phyloP scores from a whole-genome alignment of 1,140 invertebrate species.

The Odontomachus brunneus region DNA sequence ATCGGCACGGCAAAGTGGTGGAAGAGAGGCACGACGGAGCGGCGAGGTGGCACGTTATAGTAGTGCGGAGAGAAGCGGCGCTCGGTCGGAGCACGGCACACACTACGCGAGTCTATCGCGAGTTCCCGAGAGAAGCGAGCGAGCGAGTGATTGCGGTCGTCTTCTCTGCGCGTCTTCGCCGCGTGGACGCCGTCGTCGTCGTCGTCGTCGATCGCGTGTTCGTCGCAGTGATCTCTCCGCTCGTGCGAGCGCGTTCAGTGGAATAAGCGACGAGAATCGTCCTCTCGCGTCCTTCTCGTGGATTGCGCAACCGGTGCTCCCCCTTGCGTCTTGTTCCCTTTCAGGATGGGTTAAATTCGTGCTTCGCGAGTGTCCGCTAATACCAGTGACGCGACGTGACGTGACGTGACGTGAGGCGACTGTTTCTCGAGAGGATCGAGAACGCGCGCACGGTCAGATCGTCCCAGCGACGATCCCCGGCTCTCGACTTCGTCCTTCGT shows the following conservation, averaged over 20 bases:
- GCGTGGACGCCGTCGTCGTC: no score
- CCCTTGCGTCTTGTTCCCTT: neutral
- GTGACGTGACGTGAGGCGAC: slow-evolving; percentile 32
- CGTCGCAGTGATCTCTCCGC: neutral
- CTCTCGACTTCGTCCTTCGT: neutral
- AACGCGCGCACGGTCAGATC: neutral
- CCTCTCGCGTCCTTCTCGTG: neutral
- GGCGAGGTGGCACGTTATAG: slow-evolving; percentile 64
- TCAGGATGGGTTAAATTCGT: slow-evolving; percentile 26
- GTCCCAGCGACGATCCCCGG: neutral
- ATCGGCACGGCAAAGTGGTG: slow-evolving; percentile 32
- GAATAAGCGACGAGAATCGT: neutral
- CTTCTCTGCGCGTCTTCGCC: no score
- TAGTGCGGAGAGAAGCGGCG: slow-evolving; percentile 50
- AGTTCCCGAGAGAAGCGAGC: slow-evolving; percentile 34
- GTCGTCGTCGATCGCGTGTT: slow-evolving; percentile 13
- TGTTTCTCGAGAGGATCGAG: neutral
- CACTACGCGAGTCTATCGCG: slow-evolving; percentile 55
- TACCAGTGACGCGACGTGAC: slow-evolving; percentile 13
- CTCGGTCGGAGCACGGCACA: slow-evolving; percentile 36
- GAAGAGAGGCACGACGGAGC: slow-evolving; percentile 57
- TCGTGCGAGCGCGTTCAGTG: neutral
- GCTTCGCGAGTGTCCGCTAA: slow-evolving; percentile 30
- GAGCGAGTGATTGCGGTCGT: slow-evolving; percentile 1
- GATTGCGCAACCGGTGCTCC: slow-evolving; percentile 8